Conservation (phyloP, 2,888 invertebrate species). For the Aphrophora alni region DNA sequence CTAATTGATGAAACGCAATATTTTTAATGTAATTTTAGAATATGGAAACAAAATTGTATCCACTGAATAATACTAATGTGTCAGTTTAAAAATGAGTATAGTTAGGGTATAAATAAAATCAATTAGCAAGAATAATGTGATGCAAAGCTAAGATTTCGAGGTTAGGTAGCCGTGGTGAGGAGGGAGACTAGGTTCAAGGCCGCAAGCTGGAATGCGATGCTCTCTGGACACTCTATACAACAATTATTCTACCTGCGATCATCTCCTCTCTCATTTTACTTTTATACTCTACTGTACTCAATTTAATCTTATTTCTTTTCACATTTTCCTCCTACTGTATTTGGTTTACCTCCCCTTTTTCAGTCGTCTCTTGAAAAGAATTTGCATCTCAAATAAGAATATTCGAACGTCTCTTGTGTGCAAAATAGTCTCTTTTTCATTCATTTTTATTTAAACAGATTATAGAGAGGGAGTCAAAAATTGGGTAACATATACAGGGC, state of each 20-base stretch:
- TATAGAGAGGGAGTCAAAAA: no score
- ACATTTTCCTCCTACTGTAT: not conserved
- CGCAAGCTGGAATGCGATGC: not conserved
- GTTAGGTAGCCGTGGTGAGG: not conserved
- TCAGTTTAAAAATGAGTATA: no score
- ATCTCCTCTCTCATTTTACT: not conserved
- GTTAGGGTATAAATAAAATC: no score
- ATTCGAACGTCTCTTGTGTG: no score
- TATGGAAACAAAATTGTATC: no score
- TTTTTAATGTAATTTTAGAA: no score
- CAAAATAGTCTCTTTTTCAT: no score
- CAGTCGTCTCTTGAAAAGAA: not conserved
- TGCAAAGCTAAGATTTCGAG: not conserved
- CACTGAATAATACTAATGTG: no score
- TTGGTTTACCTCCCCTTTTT: not conserved
- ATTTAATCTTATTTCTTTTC: not conserved
- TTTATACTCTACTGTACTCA: not conserved
- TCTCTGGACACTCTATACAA: not conserved
- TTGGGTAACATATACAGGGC: no score
- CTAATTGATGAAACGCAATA: no score
- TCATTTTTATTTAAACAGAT: no score
- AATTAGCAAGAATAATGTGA: not conserved
- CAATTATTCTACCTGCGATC: not conserved
- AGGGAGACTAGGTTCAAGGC: not conserved
- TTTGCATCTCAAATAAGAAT: not conserved